A percentile compares a stretch with the other conserved stretches of the same genome.
Evolutionary conservation across 2,888 invertebrate genomes (phyloP).

Genomic region (Teinopalpus imperialis): DNA sequence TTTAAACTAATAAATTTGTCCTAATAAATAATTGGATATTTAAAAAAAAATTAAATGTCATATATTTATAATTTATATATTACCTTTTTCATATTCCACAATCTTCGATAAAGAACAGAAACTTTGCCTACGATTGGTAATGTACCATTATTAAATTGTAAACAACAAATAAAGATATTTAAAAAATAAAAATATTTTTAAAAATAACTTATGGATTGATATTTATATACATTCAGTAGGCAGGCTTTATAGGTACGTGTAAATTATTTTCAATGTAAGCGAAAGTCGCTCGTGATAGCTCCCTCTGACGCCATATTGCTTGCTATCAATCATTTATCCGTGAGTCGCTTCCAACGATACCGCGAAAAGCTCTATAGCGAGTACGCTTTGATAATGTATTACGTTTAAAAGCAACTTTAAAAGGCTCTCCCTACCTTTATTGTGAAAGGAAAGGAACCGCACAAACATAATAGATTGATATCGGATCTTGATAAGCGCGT

Average conservation of each 20-base stretch:
- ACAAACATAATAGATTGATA: slow-evolving; percentile 75
- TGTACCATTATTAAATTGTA: no score
- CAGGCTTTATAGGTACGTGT: slow-evolving; percentile 26
- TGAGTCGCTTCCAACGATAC: slow-evolving; percentile 62
- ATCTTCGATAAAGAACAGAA: no score
- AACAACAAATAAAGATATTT: slow-evolving; percentile 5
- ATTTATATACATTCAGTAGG: slow-evolving; percentile 12
- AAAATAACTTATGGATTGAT: no score
- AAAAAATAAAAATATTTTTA: slow-evolving; percentile 18
- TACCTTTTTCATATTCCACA: no score
- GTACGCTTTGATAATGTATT: slow-evolving; percentile 73
- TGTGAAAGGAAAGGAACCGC: slow-evolving; percentile 53
- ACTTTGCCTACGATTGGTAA: no score
- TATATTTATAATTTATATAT: no score
- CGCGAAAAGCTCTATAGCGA: slow-evolving; percentile 73
- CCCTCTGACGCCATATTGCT: slow-evolving; percentile 46
- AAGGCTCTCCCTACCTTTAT: slow-evolving; percentile 57
- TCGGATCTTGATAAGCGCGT: slow-evolving; percentile 59
- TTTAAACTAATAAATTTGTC: no score
- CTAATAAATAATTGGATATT: no score
- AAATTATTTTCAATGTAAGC: slow-evolving; percentile 68
- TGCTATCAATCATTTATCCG: slow-evolving; percentile 76
- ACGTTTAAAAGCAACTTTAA: slow-evolving; percentile 71
- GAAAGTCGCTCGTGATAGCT: slow-evolving; percentile 65
- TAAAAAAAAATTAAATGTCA: no score